Base-by-base conservation (phyloP, 1,140 invertebrate genomes). In the Archivesica marissinica region DNA sequence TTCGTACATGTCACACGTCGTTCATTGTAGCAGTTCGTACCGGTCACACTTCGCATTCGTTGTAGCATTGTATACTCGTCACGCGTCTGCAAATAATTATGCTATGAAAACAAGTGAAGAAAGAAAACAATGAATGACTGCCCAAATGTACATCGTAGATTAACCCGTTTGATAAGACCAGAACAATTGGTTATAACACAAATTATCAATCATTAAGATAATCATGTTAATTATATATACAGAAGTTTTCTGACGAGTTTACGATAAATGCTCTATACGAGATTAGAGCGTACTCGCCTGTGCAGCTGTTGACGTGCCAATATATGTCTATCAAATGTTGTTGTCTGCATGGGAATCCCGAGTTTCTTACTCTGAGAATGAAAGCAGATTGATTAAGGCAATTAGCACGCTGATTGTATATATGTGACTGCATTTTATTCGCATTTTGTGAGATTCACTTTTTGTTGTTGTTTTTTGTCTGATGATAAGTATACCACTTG, bases 121-220 rank as follows among this genome's bases (percentile, higher is more conserved):
- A 52, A 23, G 25, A 52, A 15, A 52, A 20, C 17, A 52, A 20
- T 52, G 50, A 23, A 15, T 4, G 50, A 52, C 50, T 52, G 50
- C 4, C 17, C 23, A 2, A 52, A 7, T 52, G 3, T 52, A 4
- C 4, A 52, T 52, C 50, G 59, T 33, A 64, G 59, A 64, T 35
- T 64, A 33, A 17, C 1, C 30, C 23, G 30, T 64, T 28, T 6
- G 23, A 64, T 64, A 25, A 17, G 59, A 1, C 33, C 9, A 33
- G 28, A 64, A 35, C 30, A 17, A 28, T 64, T 64, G 2, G 13
- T 64, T 6, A 33, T 33, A 13, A 20, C 59, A 52, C 17, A n/a
- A 64, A 64, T 64, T 64, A 59, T 59, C 25, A 33, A 25, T 64
- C 30, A 35, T 64, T 64, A 33, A 35, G 9, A 64, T 64, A 64